Conservation (phyloP, 2,888 invertebrate species). For the Esperia sulphurella region DNA sequence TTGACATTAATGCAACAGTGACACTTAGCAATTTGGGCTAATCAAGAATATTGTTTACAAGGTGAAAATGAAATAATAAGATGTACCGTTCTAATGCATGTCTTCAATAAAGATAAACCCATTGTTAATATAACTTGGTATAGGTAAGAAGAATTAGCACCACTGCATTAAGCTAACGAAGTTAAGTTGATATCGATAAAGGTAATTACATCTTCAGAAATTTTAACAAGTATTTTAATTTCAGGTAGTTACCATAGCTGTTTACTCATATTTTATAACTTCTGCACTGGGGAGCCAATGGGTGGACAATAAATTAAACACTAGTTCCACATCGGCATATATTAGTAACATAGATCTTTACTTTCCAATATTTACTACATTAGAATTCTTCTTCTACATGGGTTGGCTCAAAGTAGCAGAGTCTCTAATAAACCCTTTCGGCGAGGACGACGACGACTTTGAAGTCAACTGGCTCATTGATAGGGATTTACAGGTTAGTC, state of each 20-base stretch:
- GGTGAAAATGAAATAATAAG: too few relatives aligned
- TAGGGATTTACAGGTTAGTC: slow-evolving; percentile 87
- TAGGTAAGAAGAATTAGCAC: too few relatives aligned
- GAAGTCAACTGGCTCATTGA: slow-evolving; percentile 97
- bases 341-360: slow-evolving; percentile 88
- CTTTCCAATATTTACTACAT: slow-evolving; percentile 92
- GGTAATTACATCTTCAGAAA: neutral
- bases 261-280: slow-evolving; percentile 94
- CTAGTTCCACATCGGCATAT: slow-evolving; percentile 36
- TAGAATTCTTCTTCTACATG: slow-evolving; percentile 93
- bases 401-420: slow-evolving; percentile 96
- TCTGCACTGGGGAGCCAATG: slow-evolving; percentile 94
- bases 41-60: too few relatives aligned
- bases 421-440: slow-evolving; percentile 93
- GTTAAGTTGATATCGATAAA: too few relatives aligned
- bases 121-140: too few relatives aligned
- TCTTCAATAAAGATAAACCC: too few relatives aligned
- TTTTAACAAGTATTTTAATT: slow-evolving; percentile 25
- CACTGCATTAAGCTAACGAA: too few relatives aligned
- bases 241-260: slow-evolving; percentile 92
- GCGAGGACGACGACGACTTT: slow-evolving; percentile 95
- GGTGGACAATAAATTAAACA: slow-evolving; percentile 80
- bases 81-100: too few relatives aligned
- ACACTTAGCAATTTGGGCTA: too few relatives aligned
- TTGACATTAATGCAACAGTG: too few relatives aligned